A percentile compares a stretch with the other conserved stretches of the same genome.
Evolutionary conservation across 2,113 vertebrate genomes (phyloP).

Genomic region (Galbula dea): DNA sequence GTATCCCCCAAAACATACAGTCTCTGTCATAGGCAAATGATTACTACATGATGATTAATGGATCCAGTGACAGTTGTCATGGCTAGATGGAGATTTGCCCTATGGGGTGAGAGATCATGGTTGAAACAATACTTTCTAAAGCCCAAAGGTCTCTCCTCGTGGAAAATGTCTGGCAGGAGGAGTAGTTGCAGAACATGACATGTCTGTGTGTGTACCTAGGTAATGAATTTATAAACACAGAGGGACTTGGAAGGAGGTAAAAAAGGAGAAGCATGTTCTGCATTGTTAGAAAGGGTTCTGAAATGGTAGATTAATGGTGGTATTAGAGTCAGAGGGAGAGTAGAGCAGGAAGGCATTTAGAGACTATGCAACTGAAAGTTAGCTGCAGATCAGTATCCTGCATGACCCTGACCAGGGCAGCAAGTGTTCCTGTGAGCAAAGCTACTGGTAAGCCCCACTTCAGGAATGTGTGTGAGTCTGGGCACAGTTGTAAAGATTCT

Average conservation of each 20-base stretch:
- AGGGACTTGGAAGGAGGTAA: not conserved
- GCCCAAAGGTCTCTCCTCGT: not conserved
- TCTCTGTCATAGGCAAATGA: not conserved
- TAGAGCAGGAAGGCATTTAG: not conserved
- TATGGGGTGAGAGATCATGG: not conserved
- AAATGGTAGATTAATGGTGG: not conserved
- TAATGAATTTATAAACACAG: not conserved
- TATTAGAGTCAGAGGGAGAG: not conserved
- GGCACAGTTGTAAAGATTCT: not conserved
- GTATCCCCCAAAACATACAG: rapidly evolving
- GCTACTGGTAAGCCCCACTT: not conserved
- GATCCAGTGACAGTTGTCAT: not conserved
- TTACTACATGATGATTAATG: not conserved
- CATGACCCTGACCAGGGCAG: not conserved
- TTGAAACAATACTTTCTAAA: not conserved
- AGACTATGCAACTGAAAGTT: not conserved
- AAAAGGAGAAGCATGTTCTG: not conserved
- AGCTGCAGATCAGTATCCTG: not conserved
- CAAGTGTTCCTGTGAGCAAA: not conserved
- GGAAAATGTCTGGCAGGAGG: not conserved
- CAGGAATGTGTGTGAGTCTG: not conserved
- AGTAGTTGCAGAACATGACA: not conserved
- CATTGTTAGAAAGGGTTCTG: not conserved
- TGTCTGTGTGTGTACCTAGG: not conserved
- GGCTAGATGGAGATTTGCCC: not conserved